phyloP scores from a whole-genome alignment of 2,797 vertebrate species.

The Trichosurus vulpecula region DNA sequence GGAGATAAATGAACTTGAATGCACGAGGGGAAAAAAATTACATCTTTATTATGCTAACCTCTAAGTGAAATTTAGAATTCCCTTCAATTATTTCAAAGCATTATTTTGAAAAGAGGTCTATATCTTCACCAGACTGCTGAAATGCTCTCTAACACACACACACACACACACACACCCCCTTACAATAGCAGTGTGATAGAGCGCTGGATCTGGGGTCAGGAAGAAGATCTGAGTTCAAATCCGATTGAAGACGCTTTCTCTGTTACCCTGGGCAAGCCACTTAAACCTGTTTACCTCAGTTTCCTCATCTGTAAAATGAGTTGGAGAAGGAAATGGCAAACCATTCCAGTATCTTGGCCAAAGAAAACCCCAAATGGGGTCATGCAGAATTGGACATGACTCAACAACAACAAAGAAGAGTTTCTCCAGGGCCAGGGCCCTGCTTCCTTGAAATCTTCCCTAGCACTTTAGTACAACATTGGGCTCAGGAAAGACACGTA shows the following conservation, averaged over 20 bases:
- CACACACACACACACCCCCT: neutral
- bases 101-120: neutral
- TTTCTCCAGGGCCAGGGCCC: neutral
- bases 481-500: neutral
- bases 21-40: neutral
- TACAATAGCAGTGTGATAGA: neutral
- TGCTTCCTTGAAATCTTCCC: neutral
- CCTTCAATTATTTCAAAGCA: neutral
- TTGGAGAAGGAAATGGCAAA: neutral
- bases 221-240: neutral
- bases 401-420: neutral
- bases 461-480: neutral
- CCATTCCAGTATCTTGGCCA: neutral
- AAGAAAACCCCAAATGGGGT: neutral
- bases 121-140: neutral
- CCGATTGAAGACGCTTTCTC: neutral
- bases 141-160: neutral
- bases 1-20: neutral
- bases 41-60: neutral
- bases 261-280: neutral
- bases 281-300: neutral
- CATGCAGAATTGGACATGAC: neutral
- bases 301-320: neutral
- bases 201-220: neutral
- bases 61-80: neutral